Conservation (phyloP, 2,797 vertebrate species). For the Gadopsis marmoratus region DNA sequence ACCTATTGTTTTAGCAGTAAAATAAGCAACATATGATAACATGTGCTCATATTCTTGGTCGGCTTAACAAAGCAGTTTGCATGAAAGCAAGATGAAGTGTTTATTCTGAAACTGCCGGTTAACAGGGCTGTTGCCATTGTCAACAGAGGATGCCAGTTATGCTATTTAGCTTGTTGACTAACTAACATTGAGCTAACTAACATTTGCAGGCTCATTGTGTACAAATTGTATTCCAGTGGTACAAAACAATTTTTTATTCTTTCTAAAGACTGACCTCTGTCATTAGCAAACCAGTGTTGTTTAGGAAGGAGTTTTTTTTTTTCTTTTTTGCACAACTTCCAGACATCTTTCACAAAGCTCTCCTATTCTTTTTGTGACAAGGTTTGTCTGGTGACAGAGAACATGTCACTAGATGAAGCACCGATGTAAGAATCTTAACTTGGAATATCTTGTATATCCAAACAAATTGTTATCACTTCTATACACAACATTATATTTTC, state of each 20-base stretch:
- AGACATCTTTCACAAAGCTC: slow-evolving; percentile 20
- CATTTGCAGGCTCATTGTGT: background rate
- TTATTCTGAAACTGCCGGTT: background rate
- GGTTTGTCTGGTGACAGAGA: slow-evolving; percentile 52
- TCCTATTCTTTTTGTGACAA: background rate
- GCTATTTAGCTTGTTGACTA: background rate
- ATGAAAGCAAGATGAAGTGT: slow-evolving; percentile 13
- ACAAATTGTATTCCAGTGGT: slow-evolving; percentile 17
- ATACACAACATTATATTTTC: slow-evolving; percentile 44
- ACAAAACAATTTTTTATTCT: slow-evolving; percentile 18
- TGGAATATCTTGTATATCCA: slow-evolving; percentile 39
- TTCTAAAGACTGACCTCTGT: background rate
- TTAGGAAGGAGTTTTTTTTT: background rate
- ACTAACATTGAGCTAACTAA: background rate
- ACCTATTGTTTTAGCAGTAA: slow-evolving; percentile 42
- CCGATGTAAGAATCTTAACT: slow-evolving; percentile 20
- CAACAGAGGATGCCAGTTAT: slow-evolving; percentile 10
- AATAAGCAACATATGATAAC: slow-evolving; percentile 23
- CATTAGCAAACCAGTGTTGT: slow-evolving; percentile 23
- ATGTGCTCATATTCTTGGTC: slow-evolving; percentile 19
- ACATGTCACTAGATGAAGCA: slow-evolving; percentile 37
- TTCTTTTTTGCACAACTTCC: background rate
- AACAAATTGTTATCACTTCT: slow-evolving; percentile 33
- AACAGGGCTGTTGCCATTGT: background rate
- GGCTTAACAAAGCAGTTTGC: slow-evolving; percentile 10